Evolutionary conservation across 2,797 vertebrate genomes (phyloP).

Genomic region (Podargus strigoides): DNA sequence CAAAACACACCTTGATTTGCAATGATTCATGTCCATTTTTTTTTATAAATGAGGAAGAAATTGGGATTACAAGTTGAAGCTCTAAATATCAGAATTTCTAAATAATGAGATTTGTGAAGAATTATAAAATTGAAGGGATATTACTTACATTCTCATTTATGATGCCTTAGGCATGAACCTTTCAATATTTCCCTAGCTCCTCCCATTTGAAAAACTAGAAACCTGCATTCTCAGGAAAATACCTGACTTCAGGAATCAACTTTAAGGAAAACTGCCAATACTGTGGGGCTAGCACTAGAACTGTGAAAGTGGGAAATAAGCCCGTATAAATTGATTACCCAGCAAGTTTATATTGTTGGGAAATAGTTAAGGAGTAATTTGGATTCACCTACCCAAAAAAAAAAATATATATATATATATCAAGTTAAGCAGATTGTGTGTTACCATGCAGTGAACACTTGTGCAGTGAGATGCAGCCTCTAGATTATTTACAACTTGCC

Average conservation of each 20-base stretch:
- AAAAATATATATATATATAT: background rate
- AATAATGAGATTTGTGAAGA: background rate
- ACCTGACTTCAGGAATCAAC: background rate
- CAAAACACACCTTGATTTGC: background rate
- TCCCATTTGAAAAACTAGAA: background rate
- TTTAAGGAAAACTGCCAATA: background rate
- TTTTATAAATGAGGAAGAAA: background rate
- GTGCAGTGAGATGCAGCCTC: background rate
- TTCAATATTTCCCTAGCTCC: background rate
- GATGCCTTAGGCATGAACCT: background rate
- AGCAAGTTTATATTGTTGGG: background rate
- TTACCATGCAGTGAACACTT: background rate
- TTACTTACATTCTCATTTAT: background rate
- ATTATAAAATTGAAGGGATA: background rate
- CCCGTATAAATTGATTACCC: constrained; percentile 12
- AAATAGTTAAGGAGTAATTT: constrained; percentile 21
- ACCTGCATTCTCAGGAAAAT: background rate
- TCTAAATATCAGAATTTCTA: background rate
- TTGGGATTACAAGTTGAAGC: background rate
- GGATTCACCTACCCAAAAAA: background rate
- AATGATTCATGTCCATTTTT: background rate
- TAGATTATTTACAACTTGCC: background rate
- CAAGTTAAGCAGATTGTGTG: background rate
- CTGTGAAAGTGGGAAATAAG: constrained; percentile 5
- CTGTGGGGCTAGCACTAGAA: background rate